phyloP scores from a whole-genome alignment of 2,113 vertebrate species.

The Larimichthys crocea region DNA sequence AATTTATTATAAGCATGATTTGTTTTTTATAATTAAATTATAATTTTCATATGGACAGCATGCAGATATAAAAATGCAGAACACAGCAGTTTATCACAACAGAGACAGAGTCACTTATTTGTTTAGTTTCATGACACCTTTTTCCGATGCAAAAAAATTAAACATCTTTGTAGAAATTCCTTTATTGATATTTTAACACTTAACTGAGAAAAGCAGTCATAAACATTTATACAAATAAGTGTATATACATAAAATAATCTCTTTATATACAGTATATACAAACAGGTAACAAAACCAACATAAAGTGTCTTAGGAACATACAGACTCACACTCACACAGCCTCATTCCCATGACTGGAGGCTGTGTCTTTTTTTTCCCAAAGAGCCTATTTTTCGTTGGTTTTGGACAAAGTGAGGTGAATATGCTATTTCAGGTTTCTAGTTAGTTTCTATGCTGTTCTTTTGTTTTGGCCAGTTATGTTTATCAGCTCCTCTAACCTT shows the following conservation, averaged over 20 bases:
- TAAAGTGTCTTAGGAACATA: too few relatives aligned
- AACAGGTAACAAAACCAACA: too few relatives aligned
- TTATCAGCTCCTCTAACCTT: background rate
- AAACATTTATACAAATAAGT: conserved; percentile 29
- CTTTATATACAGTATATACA: too few relatives aligned
- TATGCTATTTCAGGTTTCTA: background rate
- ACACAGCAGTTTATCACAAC: background rate
- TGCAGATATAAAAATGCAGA: background rate
- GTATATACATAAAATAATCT: background rate
- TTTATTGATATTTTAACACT: conserved; percentile 2
- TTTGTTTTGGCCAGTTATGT: background rate
- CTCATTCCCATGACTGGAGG: background rate
- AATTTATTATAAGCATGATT: conserved; percentile 46
- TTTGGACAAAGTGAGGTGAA: background rate
- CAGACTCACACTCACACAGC: too few relatives aligned
- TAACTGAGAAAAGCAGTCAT: background rate
- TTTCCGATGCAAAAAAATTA: conserved; percentile 5
- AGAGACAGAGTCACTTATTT: conserved; percentile 7
- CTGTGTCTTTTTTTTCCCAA: background rate
- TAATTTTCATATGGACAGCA: background rate
- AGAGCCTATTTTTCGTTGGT: background rate
- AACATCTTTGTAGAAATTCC: conserved; percentile 11
- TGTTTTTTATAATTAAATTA: conserved; percentile 5
- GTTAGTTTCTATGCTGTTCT: background rate
- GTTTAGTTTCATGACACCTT: conserved; percentile 16